These are phyloP conservation scores for Tylochromis polylepis DNA, from an alignment of 2,113 vertebrate species.

Conservation along the genomic window DNA sequence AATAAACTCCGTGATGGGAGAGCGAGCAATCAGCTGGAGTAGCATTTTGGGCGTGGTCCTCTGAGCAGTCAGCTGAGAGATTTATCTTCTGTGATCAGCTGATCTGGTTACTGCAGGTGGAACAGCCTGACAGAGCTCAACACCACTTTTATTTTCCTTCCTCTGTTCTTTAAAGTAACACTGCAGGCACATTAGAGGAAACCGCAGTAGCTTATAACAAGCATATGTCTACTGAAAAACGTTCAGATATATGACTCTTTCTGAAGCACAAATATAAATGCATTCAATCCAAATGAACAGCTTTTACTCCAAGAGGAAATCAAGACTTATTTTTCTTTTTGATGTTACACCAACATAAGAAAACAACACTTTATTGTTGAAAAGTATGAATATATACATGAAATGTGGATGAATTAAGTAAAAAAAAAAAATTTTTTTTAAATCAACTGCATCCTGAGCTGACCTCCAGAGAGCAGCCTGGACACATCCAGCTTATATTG, in stretches of 20 bases:
- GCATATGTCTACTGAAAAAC: background rate
- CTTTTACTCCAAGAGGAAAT: background rate
- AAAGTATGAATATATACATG: background rate
- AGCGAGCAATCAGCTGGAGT: background rate
- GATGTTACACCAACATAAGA: background rate
- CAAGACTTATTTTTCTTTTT: background rate
- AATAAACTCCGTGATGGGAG: conserved; percentile 2
- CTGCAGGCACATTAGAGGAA: background rate
- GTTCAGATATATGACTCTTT: background rate
- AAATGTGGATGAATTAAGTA: background rate
- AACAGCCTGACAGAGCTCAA: background rate
- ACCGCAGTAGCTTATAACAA: background rate
- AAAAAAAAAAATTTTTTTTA: fast-evolving
- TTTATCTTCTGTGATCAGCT: conserved; percentile 23
- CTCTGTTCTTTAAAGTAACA: background rate
- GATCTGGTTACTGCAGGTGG: conserved; percentile 5
- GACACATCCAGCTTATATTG: background rate
- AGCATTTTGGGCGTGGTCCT: background rate
- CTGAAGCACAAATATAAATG: background rate
- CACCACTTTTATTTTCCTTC: background rate
- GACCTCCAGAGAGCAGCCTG: background rate
- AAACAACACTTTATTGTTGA: background rate
- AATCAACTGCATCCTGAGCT: background rate
- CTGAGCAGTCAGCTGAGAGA: conserved; percentile 20
- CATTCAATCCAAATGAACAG: background rate